phyloP scores from a whole-genome alignment of 2,888 invertebrate species.

The Pyrrhia umbra region DNA sequence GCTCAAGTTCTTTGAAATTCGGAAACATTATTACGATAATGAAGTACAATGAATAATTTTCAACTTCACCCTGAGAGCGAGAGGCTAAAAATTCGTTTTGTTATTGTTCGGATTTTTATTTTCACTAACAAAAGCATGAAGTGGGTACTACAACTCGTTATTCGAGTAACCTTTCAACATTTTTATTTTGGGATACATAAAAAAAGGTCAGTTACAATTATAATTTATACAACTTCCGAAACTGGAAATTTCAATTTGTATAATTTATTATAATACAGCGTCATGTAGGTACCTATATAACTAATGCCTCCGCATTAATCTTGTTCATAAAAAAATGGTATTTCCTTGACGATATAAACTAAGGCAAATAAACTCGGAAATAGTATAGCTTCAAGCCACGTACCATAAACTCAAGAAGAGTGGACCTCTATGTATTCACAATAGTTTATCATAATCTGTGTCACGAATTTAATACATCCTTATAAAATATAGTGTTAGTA shows the following conservation, averaged over 20 bases:
- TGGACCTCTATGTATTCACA: no score
- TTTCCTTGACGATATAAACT: no score
- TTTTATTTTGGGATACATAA: conserved; percentile 19
- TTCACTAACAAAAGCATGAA: conserved; percentile 32
- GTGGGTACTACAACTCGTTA: conserved; percentile 26
- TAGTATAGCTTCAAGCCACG: no score
- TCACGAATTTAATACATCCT: no score
- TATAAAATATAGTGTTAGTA: no score
- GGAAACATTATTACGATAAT: conserved; percentile 41
- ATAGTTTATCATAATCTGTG: neutral
- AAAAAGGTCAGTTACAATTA: conserved; percentile 10
- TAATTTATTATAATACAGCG: no score
- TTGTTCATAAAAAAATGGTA: neutral
- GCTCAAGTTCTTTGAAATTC: conserved; percentile 17
- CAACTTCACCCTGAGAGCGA: conserved; percentile 34
- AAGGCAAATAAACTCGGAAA: no score
- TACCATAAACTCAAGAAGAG: no score
- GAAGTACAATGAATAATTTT: conserved; percentile 54
- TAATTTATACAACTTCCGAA: neutral
- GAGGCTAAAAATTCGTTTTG: conserved; percentile 26
- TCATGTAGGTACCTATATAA: no score
- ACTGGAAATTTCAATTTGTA: neutral
- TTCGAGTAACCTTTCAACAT: conserved; percentile 11
- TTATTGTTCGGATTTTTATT: conserved; percentile 38
- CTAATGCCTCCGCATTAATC: neutral